Evolutionary conservation across 2,888 invertebrate genomes (phyloP), one percentile per base, ranked within the genome.

Genomic region (Carcina quercana): DNA sequence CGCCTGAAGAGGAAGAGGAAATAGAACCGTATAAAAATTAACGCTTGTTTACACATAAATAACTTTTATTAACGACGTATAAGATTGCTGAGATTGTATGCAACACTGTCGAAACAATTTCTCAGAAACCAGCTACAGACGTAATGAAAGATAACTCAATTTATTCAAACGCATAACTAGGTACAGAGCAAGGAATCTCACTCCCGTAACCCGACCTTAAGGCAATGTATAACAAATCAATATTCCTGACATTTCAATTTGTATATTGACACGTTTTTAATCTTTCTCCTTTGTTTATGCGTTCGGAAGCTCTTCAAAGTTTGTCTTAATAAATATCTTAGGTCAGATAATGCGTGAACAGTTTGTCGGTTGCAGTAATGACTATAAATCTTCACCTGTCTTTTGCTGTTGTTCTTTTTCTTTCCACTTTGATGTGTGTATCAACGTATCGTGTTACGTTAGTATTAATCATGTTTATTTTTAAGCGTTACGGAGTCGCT

Each of bases 191-290:
- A 50, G 52, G 50, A 50, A 55, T 53, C 55, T 52, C 51, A 56
- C 56, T 60, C 50, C 51, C 52, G 46, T 53, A 53, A 46, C 50
- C 35, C 51, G 65, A 65, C 66, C 61, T 56, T 12, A 20, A 29
- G 28, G 20, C 20, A 13, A 13, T 7, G 49, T 45, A 53, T 59
- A 58, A 76, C 80, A 82, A 79, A 82, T 82, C 78, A 79, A 74
- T 71, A 51, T 50, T 43, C 53, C 63, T 78, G 80, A 80, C 80
- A 58, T 78, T 78, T 79, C 79, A 79, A 80, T 82, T 79, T 72
- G 64, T 72, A 56, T 69, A 74, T 79, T 73, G 76, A 79, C 78
- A 74, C 67, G 71, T 74, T 74, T 75, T 71, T 79, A 79, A 82
- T 82, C 72, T 71, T 69, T 57, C 50, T 41, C 41, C 53, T 72